Evolutionary conservation across 53 echinoderm and acorn worm genomes (phyloP).

Genomic region (Holothuria scabra): DNA sequence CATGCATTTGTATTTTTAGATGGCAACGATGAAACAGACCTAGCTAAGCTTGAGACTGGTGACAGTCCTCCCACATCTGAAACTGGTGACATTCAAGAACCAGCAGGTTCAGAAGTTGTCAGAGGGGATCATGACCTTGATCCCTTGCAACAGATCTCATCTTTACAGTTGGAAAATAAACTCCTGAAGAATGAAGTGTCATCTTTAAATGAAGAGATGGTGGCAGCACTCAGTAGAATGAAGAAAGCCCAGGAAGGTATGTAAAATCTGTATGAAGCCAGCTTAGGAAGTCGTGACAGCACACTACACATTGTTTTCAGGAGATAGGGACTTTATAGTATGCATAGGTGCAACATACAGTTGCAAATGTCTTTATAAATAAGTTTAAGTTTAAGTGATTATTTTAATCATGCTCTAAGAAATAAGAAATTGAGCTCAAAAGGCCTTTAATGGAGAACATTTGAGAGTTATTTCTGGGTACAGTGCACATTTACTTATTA

Average conservation of each 20-base stretch:
- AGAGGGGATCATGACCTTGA: constrained; percentile 54
- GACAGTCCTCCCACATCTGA: constrained; percentile 22
- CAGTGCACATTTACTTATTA: no score
- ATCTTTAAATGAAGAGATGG: constrained; percentile 96
- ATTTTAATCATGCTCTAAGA: no score
- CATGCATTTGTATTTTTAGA: not conserved
- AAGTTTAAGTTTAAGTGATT: no score
- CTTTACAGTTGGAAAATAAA: constrained; percentile 93
- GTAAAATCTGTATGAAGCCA: no score
- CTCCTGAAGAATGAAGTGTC: constrained; percentile 90
- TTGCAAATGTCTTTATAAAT: no score
- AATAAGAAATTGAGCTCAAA: no score
- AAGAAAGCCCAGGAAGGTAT: constrained; percentile 86
- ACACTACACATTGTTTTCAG: no score
- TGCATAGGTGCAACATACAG: no score
- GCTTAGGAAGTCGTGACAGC: no score
- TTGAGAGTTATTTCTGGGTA: no score
- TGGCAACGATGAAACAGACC: constrained; percentile 34
- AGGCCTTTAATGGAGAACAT: no score
- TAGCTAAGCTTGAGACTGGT: constrained; percentile 10
- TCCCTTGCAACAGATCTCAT: constrained; percentile 83
- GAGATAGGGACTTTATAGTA: no score
- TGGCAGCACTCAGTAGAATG: constrained; percentile 74
- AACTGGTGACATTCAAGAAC: constrained; percentile 3
- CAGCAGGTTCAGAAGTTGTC: constrained; percentile 31